A percentile compares a stretch with the other conserved stretches of the same genome.
These are phyloP conservation scores for Diacarnus erythraeanus DNA, from an alignment of 37 sponge, comb jelly and placozoan genomes.

Conservation along the genomic window DNA sequence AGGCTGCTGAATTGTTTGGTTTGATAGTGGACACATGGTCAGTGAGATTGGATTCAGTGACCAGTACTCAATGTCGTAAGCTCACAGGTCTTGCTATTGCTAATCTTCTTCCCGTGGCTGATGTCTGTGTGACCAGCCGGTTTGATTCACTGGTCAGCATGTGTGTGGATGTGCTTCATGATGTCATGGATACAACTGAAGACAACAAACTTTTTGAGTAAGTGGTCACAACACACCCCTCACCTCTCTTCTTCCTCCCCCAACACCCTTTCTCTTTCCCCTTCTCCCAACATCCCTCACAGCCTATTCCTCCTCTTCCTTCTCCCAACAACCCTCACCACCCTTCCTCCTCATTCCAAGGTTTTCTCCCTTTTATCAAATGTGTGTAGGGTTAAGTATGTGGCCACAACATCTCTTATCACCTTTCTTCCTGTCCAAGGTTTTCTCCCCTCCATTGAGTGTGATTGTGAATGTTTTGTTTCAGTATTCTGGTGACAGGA, in stretches of 20 bases:
- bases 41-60: constrained; percentile 55
- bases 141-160: constrained; percentile 60
- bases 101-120: constrained; percentile 58
- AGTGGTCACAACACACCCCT: background rate
- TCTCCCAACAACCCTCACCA: background rate
- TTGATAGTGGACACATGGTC: constrained; percentile 52
- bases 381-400: background rate
- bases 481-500: constrained; percentile 13
- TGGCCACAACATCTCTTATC: background rate
- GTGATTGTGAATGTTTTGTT: too few species aligned
- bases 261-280: background rate
- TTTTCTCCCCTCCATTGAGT: background rate
- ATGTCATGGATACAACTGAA: constrained; percentile 61
- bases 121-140: constrained; percentile 64
- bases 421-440: background rate
- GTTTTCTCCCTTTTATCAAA: background rate
- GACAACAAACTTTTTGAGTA: constrained; percentile 37
- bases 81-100: constrained; percentile 79
- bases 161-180: constrained; percentile 80
- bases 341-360: background rate
- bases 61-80: constrained; percentile 52
- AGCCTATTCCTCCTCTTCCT: background rate
- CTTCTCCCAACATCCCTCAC: background rate
- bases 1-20: constrained; percentile 58
- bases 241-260: background rate